These are phyloP conservation scores for Piprites chloris DNA, from an alignment of 2,113 vertebrate species.

Conservation along the genomic window DNA sequence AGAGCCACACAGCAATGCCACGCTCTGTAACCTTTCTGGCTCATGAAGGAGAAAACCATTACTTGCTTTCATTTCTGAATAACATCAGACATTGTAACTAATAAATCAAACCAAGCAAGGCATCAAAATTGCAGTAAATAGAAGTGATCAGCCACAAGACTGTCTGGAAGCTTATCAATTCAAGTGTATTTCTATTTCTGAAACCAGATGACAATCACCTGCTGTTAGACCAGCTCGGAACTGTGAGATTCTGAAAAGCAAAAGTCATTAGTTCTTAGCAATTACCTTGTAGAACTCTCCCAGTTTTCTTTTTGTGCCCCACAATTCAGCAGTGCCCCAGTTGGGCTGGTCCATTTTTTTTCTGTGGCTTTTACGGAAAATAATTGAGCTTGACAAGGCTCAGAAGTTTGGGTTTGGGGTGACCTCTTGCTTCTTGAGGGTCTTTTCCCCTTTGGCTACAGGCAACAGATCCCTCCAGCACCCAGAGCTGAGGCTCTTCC, in stretches of 20 bases:
- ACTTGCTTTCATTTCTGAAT: not conserved
- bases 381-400: not conserved
- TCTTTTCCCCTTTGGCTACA: not conserved
- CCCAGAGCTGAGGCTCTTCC: not conserved
- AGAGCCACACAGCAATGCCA: fast-evolving
- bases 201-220: not conserved
- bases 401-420: not conserved
- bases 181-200: not conserved
- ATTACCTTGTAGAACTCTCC: not conserved
- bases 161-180: not conserved
- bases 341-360: not conserved
- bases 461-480: not conserved
- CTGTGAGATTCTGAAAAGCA: not conserved
- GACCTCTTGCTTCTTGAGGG: not conserved
- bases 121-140: not conserved
- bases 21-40: not conserved
- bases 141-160: not conserved
- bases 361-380: not conserved
- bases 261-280: not conserved
- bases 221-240: not conserved
- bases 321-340: not conserved
- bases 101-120: not conserved
- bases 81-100: not conserved
- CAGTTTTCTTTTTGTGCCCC: not conserved
- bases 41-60: not conserved